Evolutionary conservation across 2,113 vertebrate genomes (phyloP).

Genomic region (Bos javanicus): DNA sequence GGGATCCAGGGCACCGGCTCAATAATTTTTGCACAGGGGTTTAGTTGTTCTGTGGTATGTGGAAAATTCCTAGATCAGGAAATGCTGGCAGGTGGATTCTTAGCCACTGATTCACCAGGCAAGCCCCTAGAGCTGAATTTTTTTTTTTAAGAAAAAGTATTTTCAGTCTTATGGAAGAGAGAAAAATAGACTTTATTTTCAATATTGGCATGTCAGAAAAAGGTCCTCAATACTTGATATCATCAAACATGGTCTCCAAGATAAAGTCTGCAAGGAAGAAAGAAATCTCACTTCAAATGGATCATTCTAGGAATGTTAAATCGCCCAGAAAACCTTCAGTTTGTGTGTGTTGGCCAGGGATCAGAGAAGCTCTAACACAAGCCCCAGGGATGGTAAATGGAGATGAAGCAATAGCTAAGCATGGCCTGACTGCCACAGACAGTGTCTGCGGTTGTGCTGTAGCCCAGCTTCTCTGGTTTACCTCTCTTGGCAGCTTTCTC

Average conservation of each 20-base stretch:
- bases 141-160: background rate
- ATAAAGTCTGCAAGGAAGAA: background rate
- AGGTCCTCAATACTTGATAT: background rate
- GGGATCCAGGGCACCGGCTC: background rate
- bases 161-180: background rate
- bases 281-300: conserved; percentile 19
- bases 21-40: background rate
- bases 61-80: background rate
- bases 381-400: background rate
- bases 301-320: background rate
- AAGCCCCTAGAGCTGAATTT: background rate
- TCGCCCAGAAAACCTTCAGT: background rate
- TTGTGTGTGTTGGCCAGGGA: background rate
- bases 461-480: background rate
- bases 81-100: background rate
- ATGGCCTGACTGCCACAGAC: background rate
- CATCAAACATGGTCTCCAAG: background rate
- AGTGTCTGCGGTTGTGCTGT: background rate
- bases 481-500: background rate
- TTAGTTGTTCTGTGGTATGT: background rate
- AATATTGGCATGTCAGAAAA: background rate
- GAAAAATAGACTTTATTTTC: background rate
- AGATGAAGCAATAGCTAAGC: background rate
- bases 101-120: background rate
- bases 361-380: background rate